phyloP scores from a whole-genome alignment of 2,888 invertebrate genomes.

The Diarsia dahlii region DNA sequence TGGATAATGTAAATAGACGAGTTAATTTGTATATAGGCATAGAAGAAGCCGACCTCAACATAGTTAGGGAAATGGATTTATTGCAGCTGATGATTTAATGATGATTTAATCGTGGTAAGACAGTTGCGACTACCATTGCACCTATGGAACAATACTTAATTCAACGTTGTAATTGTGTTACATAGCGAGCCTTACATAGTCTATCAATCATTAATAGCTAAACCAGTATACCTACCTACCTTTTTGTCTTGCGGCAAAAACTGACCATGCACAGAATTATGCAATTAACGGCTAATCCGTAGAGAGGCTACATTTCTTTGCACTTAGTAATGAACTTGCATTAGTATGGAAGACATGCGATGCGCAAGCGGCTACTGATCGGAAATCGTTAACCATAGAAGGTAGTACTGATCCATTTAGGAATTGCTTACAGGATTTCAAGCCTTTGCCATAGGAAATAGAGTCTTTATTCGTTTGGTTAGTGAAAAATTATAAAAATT shows the following conservation, averaged over 20 bases:
- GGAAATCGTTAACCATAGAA: constrained; percentile 59
- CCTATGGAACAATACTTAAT: neutral
- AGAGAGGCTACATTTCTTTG: constrained; percentile 41
- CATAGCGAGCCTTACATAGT: constrained; percentile 8
- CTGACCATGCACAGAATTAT: constrained; percentile 23
- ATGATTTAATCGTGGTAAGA: neutral
- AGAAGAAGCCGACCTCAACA: too few species aligned
- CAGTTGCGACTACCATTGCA: neutral
- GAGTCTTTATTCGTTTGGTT: constrained; percentile 9
- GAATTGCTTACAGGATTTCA: constrained; percentile 19
- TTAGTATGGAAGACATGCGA: constrained; percentile 57
- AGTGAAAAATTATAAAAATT: neutral
- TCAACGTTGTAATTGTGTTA: neutral
- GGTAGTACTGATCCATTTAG: constrained; percentile 38
- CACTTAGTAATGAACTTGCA: constrained; percentile 28
- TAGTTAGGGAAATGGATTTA: too few species aligned
- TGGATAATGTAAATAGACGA: too few species aligned
- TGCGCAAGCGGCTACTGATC: constrained; percentile 46
- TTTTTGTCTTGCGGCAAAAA: constrained; percentile 18
- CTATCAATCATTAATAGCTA: constrained; percentile 17
- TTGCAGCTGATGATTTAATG: too few species aligned
- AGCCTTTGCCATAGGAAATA: rapidly evolving
- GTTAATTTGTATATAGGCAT: too few species aligned
- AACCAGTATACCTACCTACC: neutral
- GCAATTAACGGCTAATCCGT: constrained; percentile 6